phyloP scores from a whole-genome alignment of 2,888 invertebrate species.

The Hoplodrina blanda region DNA sequence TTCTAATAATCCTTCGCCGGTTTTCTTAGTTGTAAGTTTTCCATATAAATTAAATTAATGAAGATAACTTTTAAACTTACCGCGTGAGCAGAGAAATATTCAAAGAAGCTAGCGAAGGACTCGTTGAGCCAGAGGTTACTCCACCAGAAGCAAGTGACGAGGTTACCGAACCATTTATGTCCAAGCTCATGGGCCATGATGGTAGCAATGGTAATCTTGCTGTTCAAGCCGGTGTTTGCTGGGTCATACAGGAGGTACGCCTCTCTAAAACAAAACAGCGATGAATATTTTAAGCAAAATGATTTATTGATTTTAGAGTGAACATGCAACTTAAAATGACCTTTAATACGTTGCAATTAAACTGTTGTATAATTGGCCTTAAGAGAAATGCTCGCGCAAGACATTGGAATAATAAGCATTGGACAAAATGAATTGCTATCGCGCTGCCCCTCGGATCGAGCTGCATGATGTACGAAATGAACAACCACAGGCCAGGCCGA shows the following conservation, averaged over 20 bases:
- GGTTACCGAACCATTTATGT: constrained; percentile 96
- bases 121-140: constrained; percentile 93
- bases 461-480: no score
- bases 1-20: no score
- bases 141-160: constrained; percentile 95
- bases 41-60: no score
- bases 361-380: no score
- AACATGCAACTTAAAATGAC: neutral
- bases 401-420: no score
- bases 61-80: constrained; percentile 70
- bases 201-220: constrained; percentile 89
- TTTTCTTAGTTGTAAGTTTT: no score
- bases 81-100: constrained; percentile 92
- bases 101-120: constrained; percentile 93
- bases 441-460: no score
- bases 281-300: constrained; percentile 1
- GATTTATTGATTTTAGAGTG: neutral
- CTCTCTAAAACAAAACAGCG: constrained; percentile 76
- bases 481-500: no score
- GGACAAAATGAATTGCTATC: no score
- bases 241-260: constrained; percentile 87
- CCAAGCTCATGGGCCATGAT: constrained; percentile 94
- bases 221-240: constrained; percentile 80
- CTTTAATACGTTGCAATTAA: neutral
- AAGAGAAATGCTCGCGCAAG: no score